Conservation (phyloP, 1,140 invertebrate species). For the Oreohelix idahoensis region DNA sequence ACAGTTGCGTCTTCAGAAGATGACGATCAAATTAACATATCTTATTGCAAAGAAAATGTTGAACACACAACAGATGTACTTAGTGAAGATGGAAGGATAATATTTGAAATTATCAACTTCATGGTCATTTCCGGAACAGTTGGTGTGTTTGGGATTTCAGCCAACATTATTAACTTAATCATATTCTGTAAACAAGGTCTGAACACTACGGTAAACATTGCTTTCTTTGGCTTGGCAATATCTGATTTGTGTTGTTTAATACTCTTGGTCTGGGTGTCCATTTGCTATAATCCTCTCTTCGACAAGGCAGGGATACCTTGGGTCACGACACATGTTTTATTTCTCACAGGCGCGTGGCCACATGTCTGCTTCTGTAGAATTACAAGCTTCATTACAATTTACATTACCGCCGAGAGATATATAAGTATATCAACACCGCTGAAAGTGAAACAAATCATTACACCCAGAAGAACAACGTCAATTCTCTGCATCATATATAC, state of each 20-base stretch:
- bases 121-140: background rate
- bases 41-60: too few relatives aligned
- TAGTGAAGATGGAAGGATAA: background rate
- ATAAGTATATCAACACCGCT: background rate
- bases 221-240: background rate
- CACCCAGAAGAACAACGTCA: background rate
- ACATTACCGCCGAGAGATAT: constrained; percentile 17
- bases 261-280: background rate
- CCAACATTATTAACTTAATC: background rate
- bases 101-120: background rate
- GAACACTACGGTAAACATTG: background rate
- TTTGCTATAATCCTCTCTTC: background rate
- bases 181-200: constrained; percentile 2
- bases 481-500: background rate
- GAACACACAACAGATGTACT: background rate
- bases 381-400: background rate
- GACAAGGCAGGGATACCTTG: background rate
- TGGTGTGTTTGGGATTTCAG: background rate
- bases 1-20: too few relatives aligned
- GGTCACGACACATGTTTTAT: background rate
- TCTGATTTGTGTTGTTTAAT: background rate
- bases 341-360: background rate
- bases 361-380: background rate
- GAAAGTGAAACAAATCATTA: background rate
- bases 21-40: too few relatives aligned